These are phyloP conservation scores for Scalopus aquaticus DNA, from an alignment of 2,113 vertebrate genomes.

Conservation along the genomic window DNA sequence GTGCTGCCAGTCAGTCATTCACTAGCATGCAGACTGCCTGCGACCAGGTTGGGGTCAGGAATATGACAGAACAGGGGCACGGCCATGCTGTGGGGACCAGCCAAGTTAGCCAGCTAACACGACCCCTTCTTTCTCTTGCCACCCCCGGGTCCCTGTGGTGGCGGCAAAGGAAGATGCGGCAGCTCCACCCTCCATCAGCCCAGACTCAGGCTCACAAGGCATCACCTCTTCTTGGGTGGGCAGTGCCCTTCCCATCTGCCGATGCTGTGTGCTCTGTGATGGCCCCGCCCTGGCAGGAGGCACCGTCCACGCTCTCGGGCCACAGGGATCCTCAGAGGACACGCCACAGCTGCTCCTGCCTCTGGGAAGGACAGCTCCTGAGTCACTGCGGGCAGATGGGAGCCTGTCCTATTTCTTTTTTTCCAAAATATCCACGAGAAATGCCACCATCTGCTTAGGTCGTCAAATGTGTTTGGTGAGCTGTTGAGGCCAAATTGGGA, in stretches of 20 bases:
- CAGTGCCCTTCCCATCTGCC: background rate
- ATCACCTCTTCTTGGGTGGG: background rate
- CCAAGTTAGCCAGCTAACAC: background rate
- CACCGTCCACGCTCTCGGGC: background rate
- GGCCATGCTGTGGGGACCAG: background rate
- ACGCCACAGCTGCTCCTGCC: conserved; percentile 15
- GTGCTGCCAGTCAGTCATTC: too few relatives aligned
- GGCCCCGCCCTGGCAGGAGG: background rate
- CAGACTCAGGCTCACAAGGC: background rate
- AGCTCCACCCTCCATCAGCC: background rate
- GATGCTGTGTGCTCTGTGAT: background rate
- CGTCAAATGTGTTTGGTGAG: background rate
- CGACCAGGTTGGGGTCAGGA: background rate
- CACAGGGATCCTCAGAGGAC: background rate
- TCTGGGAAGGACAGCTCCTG: conserved; percentile 56
- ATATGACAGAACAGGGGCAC: rapidly evolving
- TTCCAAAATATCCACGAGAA: conserved; percentile 54
- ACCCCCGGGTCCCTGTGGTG: background rate
- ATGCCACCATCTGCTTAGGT: conserved; percentile 67
- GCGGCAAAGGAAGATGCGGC: background rate
- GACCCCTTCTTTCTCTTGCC: background rate
- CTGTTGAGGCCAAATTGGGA: conserved; percentile 40
- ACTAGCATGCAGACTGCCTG: background rate
- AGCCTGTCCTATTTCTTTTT: conserved; percentile 59
- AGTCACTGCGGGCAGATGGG: conserved; percentile 64